Evolutionary conservation across 2,888 invertebrate genomes (phyloP).

Genomic region (Drosophila phalerata): DNA sequence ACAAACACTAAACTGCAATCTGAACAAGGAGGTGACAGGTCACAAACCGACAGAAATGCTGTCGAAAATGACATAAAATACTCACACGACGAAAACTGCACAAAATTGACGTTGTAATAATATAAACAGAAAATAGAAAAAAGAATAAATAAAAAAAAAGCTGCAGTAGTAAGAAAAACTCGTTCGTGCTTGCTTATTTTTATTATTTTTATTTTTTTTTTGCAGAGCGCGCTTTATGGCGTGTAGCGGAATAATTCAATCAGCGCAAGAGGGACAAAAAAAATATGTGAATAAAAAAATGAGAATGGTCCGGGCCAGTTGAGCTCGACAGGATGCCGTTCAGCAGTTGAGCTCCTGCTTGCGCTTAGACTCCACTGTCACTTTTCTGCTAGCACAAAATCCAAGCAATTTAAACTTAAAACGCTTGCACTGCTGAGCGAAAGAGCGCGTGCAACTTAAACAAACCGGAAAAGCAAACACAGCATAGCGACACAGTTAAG

Average conservation of each 20-base stretch:
- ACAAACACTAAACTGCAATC: slow-evolving; percentile 25
- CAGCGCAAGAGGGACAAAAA: slow-evolving; percentile 57
- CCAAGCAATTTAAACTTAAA: slow-evolving; percentile 77
- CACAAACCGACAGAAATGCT: slow-evolving; percentile 20
- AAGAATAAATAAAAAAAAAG: not conserved
- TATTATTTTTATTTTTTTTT: no score
- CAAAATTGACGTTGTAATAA: slow-evolving; percentile 68
- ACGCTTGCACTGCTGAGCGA: slow-evolving; percentile 63
- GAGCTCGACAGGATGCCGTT: slow-evolving; percentile 21
- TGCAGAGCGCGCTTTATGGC: slow-evolving; percentile 68
- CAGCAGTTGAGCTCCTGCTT: slow-evolving; percentile 19
- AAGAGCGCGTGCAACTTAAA: slow-evolving; percentile 74
- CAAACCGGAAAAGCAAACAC: slow-evolving; percentile 80
- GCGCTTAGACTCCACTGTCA: slow-evolving; percentile 45
- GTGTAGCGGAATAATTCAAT: slow-evolving; percentile 82
- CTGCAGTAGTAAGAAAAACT: slow-evolving; percentile 37
- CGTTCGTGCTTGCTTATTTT: slow-evolving; percentile 37
- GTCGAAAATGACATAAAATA: slow-evolving; percentile 57
- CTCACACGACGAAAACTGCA: slow-evolving; percentile 56
- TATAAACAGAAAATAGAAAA: slow-evolving; percentile 50
- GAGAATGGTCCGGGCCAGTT: slow-evolving; percentile 19
- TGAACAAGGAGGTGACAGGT: slow-evolving; percentile 12
- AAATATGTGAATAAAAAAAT: slow-evolving; percentile 7
- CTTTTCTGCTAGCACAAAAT: slow-evolving; percentile 56
- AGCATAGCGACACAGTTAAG: slow-evolving; percentile 77